Percentiles rank a stretch among this genome's conserved stretches.
phyloP scores from a whole-genome alignment of 2,888 invertebrate species.

The Dione juno region DNA sequence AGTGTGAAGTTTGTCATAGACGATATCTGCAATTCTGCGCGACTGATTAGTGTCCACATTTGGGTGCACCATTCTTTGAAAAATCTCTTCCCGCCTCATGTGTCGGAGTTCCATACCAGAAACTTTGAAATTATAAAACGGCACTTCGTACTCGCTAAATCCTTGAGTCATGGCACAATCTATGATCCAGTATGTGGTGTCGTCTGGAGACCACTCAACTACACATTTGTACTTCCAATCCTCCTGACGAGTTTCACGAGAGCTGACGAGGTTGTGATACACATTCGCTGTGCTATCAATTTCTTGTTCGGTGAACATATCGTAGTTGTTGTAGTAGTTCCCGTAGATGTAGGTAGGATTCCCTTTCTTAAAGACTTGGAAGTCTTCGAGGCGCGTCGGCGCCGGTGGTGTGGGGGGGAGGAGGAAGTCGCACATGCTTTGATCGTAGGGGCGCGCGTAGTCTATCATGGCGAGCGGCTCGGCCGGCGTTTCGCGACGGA shows the following conservation, averaged over 20 bases:
- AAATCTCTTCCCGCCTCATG: constrained; percentile 70
- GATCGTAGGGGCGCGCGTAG: constrained; percentile 77
- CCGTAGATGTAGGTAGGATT: constrained; percentile 69
- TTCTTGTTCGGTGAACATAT: constrained; percentile 69
- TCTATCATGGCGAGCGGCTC: constrained; percentile 69
- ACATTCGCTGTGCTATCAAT: constrained; percentile 66
- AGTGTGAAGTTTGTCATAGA: constrained; percentile 70
- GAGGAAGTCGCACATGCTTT: constrained; percentile 75
- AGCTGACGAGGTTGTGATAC: constrained; percentile 73
- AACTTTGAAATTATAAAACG: constrained; percentile 73
- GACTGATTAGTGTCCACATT: constrained; percentile 62
- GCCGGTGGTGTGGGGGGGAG: constrained; percentile 65
- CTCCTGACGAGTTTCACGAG: constrained; percentile 67
- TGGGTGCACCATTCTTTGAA: constrained; percentile 65
- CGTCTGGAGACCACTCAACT: constrained; percentile 81
- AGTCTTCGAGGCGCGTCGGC: constrained; percentile 76
- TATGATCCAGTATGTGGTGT: constrained; percentile 82
- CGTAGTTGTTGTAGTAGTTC: constrained; percentile 71
- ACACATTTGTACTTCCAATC: constrained; percentile 83
- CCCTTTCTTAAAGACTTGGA: constrained; percentile 77
- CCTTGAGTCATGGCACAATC: constrained; percentile 69
- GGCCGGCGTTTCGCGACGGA: constrained; percentile 59
- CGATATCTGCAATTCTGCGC: constrained; percentile 63
- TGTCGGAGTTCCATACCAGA: constrained; percentile 66
- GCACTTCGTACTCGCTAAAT: constrained; percentile 70